These are phyloP conservation scores for Phenacoccus solenopsis DNA, from an alignment of 1,140 invertebrate genomes.

Conservation along the genomic window DNA sequence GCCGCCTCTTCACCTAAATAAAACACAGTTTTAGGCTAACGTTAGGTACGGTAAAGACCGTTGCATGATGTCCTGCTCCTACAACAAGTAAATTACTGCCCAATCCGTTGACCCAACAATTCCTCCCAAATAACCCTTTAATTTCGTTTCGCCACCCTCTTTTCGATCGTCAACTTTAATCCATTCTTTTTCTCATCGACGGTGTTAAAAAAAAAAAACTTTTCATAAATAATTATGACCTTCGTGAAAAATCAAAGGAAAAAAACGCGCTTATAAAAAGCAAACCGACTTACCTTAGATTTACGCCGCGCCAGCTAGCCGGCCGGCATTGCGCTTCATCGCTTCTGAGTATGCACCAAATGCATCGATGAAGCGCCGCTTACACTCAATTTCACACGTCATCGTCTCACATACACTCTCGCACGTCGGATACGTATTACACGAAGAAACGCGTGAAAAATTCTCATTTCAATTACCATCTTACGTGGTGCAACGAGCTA, in stretches of 20 bases:
- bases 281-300: no score
- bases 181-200: constrained; percentile 5
- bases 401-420: no score
- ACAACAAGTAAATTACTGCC: constrained; percentile 4
- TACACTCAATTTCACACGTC: background rate
- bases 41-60: constrained; percentile 4
- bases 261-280: background rate
- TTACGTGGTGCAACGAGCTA: background rate
- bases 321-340: no score
- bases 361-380: no score
- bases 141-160: background rate
- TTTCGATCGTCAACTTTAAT: background rate
- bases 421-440: background rate
- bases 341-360: no score
- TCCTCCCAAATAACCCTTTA: constrained; percentile 8
- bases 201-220: background rate
- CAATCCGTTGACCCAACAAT: constrained; percentile 11
- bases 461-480: background rate
- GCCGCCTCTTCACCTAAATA: background rate
- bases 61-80: constrained; percentile 11
- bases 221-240: background rate
- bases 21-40: background rate
- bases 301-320: no score
- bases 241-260: background rate
- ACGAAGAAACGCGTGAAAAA: background rate